Base-by-base conservation (phyloP, 2,797 vertebrate genomes). In the Xenops minutus region DNA sequence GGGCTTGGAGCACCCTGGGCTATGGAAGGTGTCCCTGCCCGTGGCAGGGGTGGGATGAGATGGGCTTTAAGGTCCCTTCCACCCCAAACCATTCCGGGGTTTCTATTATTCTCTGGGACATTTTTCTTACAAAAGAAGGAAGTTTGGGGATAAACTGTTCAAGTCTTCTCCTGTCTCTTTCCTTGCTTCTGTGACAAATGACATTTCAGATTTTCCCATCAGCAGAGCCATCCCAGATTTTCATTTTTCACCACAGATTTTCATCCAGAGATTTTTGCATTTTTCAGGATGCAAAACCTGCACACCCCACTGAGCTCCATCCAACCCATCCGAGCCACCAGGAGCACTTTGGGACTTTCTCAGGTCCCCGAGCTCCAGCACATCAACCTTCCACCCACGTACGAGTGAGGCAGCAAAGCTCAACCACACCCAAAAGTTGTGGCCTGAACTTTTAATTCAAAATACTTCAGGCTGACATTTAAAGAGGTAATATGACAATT, bases 401-500 rank as follows among this genome's bases (percentile, higher is more conserved):
- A n/a, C 32, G 15, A n/a, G 41, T 9, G 62, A 64, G 22, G 39
- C 83, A 77, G 27, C 54, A 32, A 21, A 54, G 46, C 66, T 46
- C 66, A 4, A 21, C 54, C 12, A 3, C 63, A 20, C 13, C 46
- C 66, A 26, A 6, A 46, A 87, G 51, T 24, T 67, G 46, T 5
- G 24, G 54, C 54, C 78, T 23, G 36, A 85, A 90, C 78, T 83
- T 73, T 64, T 9, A 10, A 63, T 56, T 69, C 63, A 20, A 75
- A 61, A 66, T 5, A 32, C 61, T 66, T 14, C 7, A 55, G 55
- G 72, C 9, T 95, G 94, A 91, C 95, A 95, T 92, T 88, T 93
- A 62, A 48, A 46, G 80, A 77, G 48, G 85, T 68, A 75, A 94
- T 77, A 15, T 10, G 48, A 58, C 89, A 96, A 98, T 95, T 95